phyloP scores from a whole-genome alignment of 2,888 invertebrate genomes.

The Mechanitis messenoides region DNA sequence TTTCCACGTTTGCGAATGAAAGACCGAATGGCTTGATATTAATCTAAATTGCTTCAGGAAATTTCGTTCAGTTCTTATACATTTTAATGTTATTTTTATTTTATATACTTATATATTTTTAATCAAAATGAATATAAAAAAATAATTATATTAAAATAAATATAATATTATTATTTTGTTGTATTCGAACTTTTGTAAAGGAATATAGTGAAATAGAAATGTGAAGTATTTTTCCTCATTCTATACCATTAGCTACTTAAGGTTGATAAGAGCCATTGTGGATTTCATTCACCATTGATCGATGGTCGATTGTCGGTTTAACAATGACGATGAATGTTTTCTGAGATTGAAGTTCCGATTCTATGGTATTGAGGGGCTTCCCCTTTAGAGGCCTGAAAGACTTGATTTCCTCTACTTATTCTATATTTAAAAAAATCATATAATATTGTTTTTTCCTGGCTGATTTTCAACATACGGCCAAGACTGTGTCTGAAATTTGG shows the following conservation, averaged over 20 bases:
- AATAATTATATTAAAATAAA: not conserved
- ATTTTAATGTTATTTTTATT: not conserved
- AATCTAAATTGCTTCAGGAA: constrained; percentile 16
- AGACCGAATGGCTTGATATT: constrained; percentile 58
- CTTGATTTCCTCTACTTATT: constrained; percentile 10
- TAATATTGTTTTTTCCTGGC: too few species aligned
- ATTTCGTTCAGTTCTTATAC: constrained; percentile 10
- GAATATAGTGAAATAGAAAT: not conserved
- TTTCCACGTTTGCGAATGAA: constrained; percentile 65
- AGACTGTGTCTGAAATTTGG: too few species aligned
- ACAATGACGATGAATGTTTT: constrained; percentile 62
- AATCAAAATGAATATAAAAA: not conserved
- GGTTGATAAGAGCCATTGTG: constrained; percentile 54
- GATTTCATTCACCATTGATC: constrained; percentile 46
- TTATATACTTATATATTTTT: too few species aligned
- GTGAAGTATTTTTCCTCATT: constrained; percentile 15
- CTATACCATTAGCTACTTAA: constrained; percentile 38
- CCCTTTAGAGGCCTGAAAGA: constrained; percentile 23
- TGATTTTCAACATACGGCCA: too few species aligned
- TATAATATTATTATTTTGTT: too few species aligned
- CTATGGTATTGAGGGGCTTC: constrained; percentile 29
- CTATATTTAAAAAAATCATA: too few species aligned
- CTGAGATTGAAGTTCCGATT: constrained; percentile 50
- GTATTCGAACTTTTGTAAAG: not conserved
- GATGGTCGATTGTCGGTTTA: constrained; percentile 53